These are phyloP conservation scores for Chinchilla lanigera DNA, from an alignment of 2,113 vertebrate species.

Conservation along the genomic window DNA sequence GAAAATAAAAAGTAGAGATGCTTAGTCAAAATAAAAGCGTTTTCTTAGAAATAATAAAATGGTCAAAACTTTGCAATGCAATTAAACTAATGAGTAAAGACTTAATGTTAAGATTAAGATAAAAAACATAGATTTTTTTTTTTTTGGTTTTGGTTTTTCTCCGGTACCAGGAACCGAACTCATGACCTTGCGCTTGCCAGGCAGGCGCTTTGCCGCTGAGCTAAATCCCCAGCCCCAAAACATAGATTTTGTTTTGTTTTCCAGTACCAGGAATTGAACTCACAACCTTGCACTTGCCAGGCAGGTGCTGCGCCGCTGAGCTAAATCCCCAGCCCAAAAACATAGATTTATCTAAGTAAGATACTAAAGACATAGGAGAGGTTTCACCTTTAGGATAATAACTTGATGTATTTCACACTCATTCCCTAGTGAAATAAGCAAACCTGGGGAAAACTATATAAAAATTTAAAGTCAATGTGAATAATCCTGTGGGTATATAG, in stretches of 20 bases:
- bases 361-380: neutral
- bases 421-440: neutral
- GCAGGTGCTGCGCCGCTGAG: too few relatives aligned
- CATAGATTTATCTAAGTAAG: neutral
- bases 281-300: too few relatives aligned
- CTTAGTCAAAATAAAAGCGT: neutral
- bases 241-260: too few relatives aligned
- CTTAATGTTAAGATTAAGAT: too few relatives aligned
- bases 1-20: neutral
- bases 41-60: constrained; percentile 15
- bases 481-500: neutral
- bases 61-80: neutral
- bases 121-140: neutral
- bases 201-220: too few relatives aligned
- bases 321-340: too few relatives aligned
- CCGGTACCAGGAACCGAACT: too few relatives aligned
- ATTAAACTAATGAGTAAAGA: neutral
- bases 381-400: neutral
- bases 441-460: neutral
- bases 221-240: too few relatives aligned
- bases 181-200: too few relatives aligned
- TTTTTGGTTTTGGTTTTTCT: too few relatives aligned
- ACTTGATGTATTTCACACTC: neutral
- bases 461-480: neutral
- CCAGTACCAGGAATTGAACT: too few relatives aligned